These are phyloP conservation scores for Progne subis DNA, from an alignment of 2,113 vertebrate species.

Conservation along the genomic window DNA sequence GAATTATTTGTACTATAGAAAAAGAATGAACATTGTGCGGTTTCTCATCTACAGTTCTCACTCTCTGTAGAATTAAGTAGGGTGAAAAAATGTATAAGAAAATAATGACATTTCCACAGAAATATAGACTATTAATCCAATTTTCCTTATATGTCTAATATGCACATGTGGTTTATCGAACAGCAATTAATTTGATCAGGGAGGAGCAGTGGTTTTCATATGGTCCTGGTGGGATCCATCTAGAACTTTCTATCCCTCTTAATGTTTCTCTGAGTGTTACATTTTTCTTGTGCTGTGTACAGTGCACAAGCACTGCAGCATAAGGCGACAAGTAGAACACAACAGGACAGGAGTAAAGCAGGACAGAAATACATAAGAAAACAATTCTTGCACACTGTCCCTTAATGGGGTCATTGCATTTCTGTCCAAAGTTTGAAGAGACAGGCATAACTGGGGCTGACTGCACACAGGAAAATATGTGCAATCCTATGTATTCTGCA, in stretches of 20 bases:
- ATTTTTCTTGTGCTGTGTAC: neutral
- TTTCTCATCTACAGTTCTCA: neutral
- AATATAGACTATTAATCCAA: neutral
- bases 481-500: neutral
- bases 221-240: neutral
- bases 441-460: neutral
- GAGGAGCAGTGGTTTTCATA: neutral
- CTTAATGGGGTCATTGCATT: neutral
- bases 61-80: neutral
- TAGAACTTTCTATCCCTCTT: neutral
- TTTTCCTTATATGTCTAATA: neutral
- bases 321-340: fast-evolving
- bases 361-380: neutral
- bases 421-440: neutral
- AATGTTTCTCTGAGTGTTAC: neutral
- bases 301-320: too few relatives aligned
- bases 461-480: neutral
- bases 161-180: neutral
- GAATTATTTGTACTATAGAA: neutral
- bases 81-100: neutral
- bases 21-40: neutral
- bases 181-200: neutral
- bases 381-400: neutral
- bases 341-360: neutral
- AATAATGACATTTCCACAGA: neutral